Percentiles rank a stretch among this genome's conserved stretches.
phyloP scores from a whole-genome alignment of 2,888 invertebrate species.

The Electrophaes corylata region DNA sequence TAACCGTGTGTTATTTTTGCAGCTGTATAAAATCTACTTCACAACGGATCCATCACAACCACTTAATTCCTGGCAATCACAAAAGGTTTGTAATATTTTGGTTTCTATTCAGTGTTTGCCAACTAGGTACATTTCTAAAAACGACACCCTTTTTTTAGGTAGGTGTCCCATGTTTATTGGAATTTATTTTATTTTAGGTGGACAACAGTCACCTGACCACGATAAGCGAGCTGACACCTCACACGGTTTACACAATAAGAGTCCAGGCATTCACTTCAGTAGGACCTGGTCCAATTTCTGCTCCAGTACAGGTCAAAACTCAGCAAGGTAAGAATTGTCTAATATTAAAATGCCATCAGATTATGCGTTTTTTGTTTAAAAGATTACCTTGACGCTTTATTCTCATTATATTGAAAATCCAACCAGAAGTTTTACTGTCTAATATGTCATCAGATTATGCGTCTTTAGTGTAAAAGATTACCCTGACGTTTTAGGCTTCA shows the following conservation, averaged over 20 bases:
- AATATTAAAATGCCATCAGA: neutral
- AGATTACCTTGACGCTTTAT: too few species aligned
- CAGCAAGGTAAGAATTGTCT: conserved; percentile 90
- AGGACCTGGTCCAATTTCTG: conserved; percentile 97
- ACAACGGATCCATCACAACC: conserved; percentile 94
- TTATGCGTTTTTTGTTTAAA: too few species aligned
- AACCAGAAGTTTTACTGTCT: too few species aligned
- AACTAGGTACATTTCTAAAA: too few species aligned
- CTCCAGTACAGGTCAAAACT: conserved; percentile 98
- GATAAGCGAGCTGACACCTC: conserved; percentile 95
- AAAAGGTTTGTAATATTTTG: conserved; percentile 83
- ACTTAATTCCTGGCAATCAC: conserved; percentile 95
- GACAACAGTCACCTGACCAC: conserved; percentile 97
- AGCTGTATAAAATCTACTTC: conserved; percentile 99
- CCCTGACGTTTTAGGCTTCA: too few species aligned
- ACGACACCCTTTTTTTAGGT: too few species aligned
- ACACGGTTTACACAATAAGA: conserved; percentile 96
- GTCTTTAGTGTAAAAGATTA: too few species aligned
- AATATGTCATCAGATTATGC: too few species aligned
- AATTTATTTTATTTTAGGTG: conserved; percentile 70
- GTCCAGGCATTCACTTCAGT: conserved; percentile 97
- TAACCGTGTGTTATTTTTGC: conserved; percentile 48
- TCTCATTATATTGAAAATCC: too few species aligned
- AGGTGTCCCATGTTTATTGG: neutral
- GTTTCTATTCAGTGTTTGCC: too few species aligned